These are phyloP conservation scores for Pelobates cultripes DNA, from an alignment of 2,797 vertebrate species.

Conservation along the genomic window DNA sequence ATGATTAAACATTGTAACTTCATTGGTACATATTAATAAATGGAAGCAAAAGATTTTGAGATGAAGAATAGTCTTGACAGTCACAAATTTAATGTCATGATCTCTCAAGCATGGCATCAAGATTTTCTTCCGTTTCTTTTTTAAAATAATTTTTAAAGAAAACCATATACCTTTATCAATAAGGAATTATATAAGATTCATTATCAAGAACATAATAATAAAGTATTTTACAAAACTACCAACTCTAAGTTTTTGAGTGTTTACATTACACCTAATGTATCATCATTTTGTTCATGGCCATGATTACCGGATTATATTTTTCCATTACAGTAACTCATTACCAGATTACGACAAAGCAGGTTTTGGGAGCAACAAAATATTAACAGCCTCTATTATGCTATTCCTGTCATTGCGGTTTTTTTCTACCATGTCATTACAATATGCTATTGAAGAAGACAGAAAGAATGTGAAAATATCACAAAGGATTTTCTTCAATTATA, in stretches of 20 bases:
- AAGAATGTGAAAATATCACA: slow-evolving; percentile 3
- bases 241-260: no score
- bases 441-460: not conserved
- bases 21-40: not conserved
- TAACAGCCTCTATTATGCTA: slow-evolving; percentile 3
- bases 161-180: not conserved
- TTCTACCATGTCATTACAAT: slow-evolving; percentile 7
- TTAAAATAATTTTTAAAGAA: not conserved
- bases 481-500: slow-evolving; percentile 13
- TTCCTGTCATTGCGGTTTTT: slow-evolving; percentile 10
- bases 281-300: not conserved
- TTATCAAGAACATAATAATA: slow-evolving; percentile 5
- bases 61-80: not conserved
- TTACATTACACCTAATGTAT: slow-evolving; percentile 11
- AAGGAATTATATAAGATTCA: not conserved
- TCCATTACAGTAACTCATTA: slow-evolving; percentile 12
- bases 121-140: not conserved
- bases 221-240: not conserved
- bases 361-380: slow-evolving; percentile 5
- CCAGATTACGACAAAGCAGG: not conserved
- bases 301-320: slow-evolving; percentile 9
- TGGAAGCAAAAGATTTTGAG: not conserved
- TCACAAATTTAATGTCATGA: not conserved
- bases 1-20: not conserved
- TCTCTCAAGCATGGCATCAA: not conserved